Percentiles rank a stretch among this genome's conserved stretches.
phyloP scores from a whole-genome alignment of 2,888 invertebrate genomes.

The Blera fallax region DNA sequence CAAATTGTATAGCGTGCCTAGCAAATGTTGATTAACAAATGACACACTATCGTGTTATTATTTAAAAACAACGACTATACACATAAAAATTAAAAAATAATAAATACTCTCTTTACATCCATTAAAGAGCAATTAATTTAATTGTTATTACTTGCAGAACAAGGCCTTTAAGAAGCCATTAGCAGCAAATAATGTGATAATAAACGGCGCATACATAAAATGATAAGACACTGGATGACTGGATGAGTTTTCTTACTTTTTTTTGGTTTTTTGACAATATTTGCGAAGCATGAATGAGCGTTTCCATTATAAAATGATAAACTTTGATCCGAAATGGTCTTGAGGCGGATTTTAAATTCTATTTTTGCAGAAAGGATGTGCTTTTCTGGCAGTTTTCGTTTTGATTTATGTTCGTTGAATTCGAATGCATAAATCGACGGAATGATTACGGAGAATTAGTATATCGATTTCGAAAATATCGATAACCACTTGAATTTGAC shows the following conservation, averaged over 20 bases:
- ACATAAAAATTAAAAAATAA: not conserved
- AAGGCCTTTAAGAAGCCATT: slow-evolving; percentile 45
- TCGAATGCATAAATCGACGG: not conserved
- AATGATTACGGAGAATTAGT: not conserved
- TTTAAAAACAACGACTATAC: not conserved
- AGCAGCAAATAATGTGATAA: slow-evolving; percentile 34
- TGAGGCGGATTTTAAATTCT: not conserved
- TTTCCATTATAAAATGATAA: slow-evolving; percentile 3
- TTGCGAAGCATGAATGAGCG: not conserved
- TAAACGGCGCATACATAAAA: not conserved
- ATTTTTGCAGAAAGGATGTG: not conserved
- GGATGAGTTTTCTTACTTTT: not conserved
- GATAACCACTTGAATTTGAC: not conserved
- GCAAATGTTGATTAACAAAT: not conserved
- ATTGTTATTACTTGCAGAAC: slow-evolving; percentile 39
- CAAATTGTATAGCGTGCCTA: not conserved
- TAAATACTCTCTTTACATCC: slow-evolving; percentile 8
- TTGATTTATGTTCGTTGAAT: not conserved
- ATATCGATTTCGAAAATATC: not conserved
- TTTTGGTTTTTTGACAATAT: not conserved
- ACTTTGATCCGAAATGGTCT: slow-evolving; percentile 2
- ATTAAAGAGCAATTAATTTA: slow-evolving; percentile 54
- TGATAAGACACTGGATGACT: slow-evolving; percentile 17
- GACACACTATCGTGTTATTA: too few species aligned
- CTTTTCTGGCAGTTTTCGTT: not conserved